Evolutionary conservation across 2,113 vertebrate genomes (phyloP).

Genomic region (Chamaetylas fuelleborni): DNA sequence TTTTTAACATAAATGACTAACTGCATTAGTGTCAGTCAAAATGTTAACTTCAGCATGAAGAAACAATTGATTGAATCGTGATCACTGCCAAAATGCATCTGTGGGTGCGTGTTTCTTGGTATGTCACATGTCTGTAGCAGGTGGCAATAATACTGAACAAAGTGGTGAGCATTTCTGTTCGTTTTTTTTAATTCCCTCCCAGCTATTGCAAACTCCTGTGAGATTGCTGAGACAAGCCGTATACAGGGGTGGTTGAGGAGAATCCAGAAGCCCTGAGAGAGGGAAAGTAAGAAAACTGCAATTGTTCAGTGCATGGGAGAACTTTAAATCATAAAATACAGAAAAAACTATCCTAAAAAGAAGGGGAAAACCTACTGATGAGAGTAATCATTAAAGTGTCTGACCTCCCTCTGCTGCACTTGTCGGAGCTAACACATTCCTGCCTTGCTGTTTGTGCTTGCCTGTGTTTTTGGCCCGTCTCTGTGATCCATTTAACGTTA

Average conservation of each 20-base stretch:
- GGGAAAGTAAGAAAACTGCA: background rate
- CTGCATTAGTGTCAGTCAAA: background rate
- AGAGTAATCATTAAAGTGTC: background rate
- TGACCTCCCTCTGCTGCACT: background rate
- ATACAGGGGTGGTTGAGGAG: background rate
- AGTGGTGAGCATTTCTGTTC: background rate
- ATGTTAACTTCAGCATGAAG: background rate
- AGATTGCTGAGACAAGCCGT: background rate
- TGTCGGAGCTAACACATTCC: background rate
- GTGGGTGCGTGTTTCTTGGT: background rate
- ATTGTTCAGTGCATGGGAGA: background rate
- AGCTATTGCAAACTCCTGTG: background rate
- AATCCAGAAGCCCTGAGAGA: background rate
- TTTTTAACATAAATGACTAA: background rate
- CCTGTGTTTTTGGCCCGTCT: background rate
- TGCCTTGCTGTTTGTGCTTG: background rate
- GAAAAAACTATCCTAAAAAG: background rate
- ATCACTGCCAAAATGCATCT: background rate
- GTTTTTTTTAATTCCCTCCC: background rate
- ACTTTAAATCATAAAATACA: background rate
- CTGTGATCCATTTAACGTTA: background rate
- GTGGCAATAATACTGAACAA: background rate
- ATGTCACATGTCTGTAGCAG: background rate
- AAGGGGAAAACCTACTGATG: background rate
- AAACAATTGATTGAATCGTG: background rate